Base-by-base conservation (phyloP, 92 coral and sea anemone species). In the Diadumene lineata region DNA sequence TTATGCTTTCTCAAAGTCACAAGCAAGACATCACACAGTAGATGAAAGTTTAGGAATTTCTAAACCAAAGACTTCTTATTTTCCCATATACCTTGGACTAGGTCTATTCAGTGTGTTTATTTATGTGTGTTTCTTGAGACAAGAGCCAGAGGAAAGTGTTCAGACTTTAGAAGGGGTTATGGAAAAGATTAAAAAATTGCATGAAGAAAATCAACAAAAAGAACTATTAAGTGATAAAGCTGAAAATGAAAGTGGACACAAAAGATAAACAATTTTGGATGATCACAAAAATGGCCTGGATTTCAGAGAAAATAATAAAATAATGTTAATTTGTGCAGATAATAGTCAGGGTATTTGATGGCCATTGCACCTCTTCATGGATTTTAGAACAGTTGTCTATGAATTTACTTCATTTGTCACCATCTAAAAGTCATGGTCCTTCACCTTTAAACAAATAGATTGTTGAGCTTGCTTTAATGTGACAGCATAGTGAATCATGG, bases 1-100 rank as follows among this genome's bases (percentile, higher is more conserved):
- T 21, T 82, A 87, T 55, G 82, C 82, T 31, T 93, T 75, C 64
- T 93, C 98, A n/a, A 88, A 87, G 56, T 93, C 98, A 57, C 82
- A 73, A 62, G 98, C 98, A 50, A 81, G 83, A 64, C 62, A 56
- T 28, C 90, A 91, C 82, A 85, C 83, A 64, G 58, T 77, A 6
- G 63, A 77, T 18, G 82, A 77, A 29, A 77, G 74, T 66, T 56
- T 77, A 23, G 82, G 82, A 3, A 77, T 77, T 27, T 44, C 74
- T 7, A 66, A 56, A 29, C 43, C 70, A 66, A 77, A 50, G 57
- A 66, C 67, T 19, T 85, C 94, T 29, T 63, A 77, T 62, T 64
- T 84, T 32, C 74, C 94, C 19, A 32, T 85, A 13, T 63, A 66
- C 16, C 77, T 89, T 58, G 86, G 94, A 9, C 74, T 89, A 25